A percentile compares a stretch with the other conserved stretches of the same genome.
Evolutionary conservation across 2,113 vertebrate genomes (phyloP).

Genomic region (Atrichornis clamosus): DNA sequence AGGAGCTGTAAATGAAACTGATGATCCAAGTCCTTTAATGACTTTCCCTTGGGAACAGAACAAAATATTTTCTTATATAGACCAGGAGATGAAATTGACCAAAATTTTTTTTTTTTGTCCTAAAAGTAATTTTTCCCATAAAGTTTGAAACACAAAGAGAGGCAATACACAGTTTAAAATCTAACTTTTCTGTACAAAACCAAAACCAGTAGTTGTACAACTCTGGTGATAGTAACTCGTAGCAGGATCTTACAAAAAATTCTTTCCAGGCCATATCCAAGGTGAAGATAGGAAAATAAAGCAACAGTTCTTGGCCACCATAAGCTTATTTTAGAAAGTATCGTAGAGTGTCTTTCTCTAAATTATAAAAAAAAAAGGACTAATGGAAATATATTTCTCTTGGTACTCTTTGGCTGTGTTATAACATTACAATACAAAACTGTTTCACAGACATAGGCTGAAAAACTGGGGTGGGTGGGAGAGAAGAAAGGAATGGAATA

Average conservation of each 20-base stretch:
- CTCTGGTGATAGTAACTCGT: background rate
- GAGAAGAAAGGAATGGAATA: background rate
- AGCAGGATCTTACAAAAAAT: fast-evolving
- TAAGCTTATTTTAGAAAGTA: background rate
- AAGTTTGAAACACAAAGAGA: background rate
- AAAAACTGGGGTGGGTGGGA: background rate
- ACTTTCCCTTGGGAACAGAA: background rate
- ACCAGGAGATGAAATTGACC: background rate
- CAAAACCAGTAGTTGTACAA: background rate
- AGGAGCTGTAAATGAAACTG: background rate
- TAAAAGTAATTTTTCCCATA: background rate
- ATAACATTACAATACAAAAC: background rate
- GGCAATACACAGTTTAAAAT: background rate
- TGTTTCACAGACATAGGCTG: background rate
- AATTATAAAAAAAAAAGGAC: background rate
- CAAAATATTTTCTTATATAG: background rate
- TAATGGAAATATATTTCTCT: background rate
- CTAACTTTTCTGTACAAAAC: background rate
- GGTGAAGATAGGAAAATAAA: background rate
- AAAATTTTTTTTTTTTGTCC: background rate
- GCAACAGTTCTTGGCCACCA: background rate
- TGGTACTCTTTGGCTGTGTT: background rate
- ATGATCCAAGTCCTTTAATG: background rate
- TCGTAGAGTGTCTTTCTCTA: background rate
- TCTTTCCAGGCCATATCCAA: background rate